Evolutionary conservation across 2,888 invertebrate genomes (phyloP).

Genomic region (Embidobia sp.): DNA sequence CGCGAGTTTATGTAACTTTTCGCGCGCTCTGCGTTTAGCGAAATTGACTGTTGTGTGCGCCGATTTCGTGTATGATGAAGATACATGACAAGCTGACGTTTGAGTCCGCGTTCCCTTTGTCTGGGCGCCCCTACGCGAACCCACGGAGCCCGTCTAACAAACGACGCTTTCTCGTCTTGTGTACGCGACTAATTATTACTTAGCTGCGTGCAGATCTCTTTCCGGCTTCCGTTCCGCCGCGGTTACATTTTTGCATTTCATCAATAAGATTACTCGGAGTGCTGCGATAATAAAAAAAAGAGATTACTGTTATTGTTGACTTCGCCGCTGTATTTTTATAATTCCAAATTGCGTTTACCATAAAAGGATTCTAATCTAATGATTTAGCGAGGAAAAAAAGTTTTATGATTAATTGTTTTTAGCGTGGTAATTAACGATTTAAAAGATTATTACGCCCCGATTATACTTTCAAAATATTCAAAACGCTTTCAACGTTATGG

Average conservation of each 20-base stretch:
- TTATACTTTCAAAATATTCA: slow-evolving; percentile 40
- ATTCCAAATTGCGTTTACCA: slow-evolving; percentile 7
- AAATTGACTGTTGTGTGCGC: no score
- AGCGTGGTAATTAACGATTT: slow-evolving; percentile 35
- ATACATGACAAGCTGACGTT: slow-evolving; percentile 15
- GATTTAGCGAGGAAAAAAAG: slow-evolving; percentile 48
- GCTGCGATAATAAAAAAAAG: slow-evolving; percentile 23
- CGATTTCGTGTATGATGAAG: slow-evolving; percentile 32
- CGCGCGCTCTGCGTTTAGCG: slow-evolving; percentile 13
- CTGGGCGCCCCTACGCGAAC: slow-evolving; percentile 25
- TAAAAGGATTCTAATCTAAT: neutral
- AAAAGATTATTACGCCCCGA: slow-evolving; percentile 20
- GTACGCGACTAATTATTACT: slow-evolving; percentile 71
- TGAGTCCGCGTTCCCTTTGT: slow-evolving; percentile 56
- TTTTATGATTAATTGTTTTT: slow-evolving; percentile 48
- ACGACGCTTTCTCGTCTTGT: slow-evolving; percentile 63
- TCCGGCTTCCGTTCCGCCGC: slow-evolving; percentile 70
- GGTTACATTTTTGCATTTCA: slow-evolving; percentile 53
- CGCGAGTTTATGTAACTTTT: slow-evolving; percentile 43
- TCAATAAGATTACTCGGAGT: slow-evolving; percentile 40
- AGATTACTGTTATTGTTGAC: slow-evolving; percentile 34
- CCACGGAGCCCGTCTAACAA: slow-evolving; percentile 41
- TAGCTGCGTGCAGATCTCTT: slow-evolving; percentile 71
- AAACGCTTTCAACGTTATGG: slow-evolving; percentile 16
- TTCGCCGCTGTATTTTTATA: slow-evolving; percentile 24